Base-by-base conservation (phyloP, 2,888 invertebrate species). In the Mimachlamys varia region DNA sequence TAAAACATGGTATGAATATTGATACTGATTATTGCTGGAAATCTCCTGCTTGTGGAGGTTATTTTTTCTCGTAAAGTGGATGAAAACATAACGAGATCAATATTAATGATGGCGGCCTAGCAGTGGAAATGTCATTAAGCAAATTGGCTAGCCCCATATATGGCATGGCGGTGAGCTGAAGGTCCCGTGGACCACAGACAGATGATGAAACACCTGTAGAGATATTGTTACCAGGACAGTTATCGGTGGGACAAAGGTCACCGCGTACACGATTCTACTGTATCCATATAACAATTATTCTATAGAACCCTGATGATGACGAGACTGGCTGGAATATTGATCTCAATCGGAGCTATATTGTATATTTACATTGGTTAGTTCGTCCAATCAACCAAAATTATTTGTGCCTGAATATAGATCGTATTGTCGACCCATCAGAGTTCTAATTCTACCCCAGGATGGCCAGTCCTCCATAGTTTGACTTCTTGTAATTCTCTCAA, bases 101-200 rank as follows among this genome's bases (percentile, higher is more conserved):
- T 58, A 58, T 58, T 58, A 22, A 58, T 58, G 76, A 76, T 33
- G 76, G 1, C 27, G 76, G 27, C 33, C 13, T 62, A 62, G 15
- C n/a, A 62, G 62, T 44, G 27, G n/a, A 76, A 76, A 76, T 76
- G 33, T 33, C 76, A 76, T 76, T 76, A 76, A 76, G 76, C 33
- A 76, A 76, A 76, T 76, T 76, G 33, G 17, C 76, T 33, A 5
- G 76, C 12, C 76, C 13, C 17, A 17, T 76, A 33, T 76, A 76
- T 76, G 76, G 33, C 5, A 33, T 27, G 62, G 33, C 4, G 17
- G 0, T 76, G 4, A 44, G 44, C 44, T 44, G 44, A 44, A 44
- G 76, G 76, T 76, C 19, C n/a, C 27, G 10, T 62, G n/a, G 17
- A 62, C 27, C 27, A 76, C 10, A 33, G 27, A 33, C 33, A 76